Conservation (phyloP, 2,113 vertebrate genomes). For the Probosciger aterrimus region DNA sequence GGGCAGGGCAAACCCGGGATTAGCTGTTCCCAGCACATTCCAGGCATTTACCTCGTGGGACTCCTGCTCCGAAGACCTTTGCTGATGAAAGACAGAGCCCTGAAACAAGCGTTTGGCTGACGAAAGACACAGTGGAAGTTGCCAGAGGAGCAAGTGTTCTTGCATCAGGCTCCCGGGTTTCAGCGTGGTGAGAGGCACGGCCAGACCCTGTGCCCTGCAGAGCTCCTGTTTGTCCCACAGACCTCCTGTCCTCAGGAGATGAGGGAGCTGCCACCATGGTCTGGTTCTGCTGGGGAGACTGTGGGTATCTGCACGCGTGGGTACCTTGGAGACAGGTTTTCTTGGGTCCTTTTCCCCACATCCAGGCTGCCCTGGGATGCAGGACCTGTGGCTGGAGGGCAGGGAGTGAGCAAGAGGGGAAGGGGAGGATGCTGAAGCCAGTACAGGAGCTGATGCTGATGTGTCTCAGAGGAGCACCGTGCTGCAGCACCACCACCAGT, state of each 20-base stretch:
- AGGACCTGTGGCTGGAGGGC: background rate
- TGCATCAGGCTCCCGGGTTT: conserved; percentile 6
- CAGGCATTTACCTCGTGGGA: conserved; percentile 3
- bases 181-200: background rate
- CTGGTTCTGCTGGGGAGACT: background rate
- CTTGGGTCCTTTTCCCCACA: background rate
- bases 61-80: background rate
- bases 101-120: background rate
- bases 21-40: conserved; percentile 35
- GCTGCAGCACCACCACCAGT: background rate
- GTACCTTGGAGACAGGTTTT: background rate
- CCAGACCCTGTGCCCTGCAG: background rate
- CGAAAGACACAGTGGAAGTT: background rate
- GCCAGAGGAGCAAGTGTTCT: conserved; percentile 21
- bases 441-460: background rate
- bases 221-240: background rate
- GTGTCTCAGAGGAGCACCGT: background rate
- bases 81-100: conserved; percentile 1
- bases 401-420: background rate
- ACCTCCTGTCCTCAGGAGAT: background rate
- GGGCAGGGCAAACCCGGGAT: background rate
- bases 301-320: background rate
- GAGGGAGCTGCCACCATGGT: background rate
- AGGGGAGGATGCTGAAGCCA: background rate
- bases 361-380: background rate